Evolutionary conservation across 1,140 invertebrate genomes (phyloP).

Genomic region (Bradynema listronoti): DNA sequence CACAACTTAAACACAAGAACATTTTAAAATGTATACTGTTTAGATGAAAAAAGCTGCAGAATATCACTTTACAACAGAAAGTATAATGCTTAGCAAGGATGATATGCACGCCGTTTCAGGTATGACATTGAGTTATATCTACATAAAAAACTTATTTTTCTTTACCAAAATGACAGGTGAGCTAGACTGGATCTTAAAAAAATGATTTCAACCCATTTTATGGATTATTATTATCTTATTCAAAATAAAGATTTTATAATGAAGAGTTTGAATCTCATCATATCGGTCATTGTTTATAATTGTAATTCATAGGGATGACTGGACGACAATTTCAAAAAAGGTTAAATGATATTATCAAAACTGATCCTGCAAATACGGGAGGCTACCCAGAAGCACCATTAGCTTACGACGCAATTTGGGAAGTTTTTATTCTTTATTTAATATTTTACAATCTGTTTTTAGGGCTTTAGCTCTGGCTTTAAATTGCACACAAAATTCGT

Average conservation of each 20-base stretch:
- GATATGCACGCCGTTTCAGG: slow-evolving; percentile 45
- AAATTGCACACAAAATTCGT: slow-evolving; percentile 73
- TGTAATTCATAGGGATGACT: slow-evolving; percentile 42
- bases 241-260: too few species aligned
- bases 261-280: too few species aligned
- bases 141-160: too few species aligned
- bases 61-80: slow-evolving; percentile 94
- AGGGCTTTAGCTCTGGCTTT: slow-evolving; percentile 67
- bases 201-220: slow-evolving; percentile 10
- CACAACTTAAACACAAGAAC: too few species aligned
- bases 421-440: neutral
- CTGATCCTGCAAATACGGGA: slow-evolving; percentile 56
- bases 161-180: too few species aligned
- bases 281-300: too few species aligned
- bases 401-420: too few species aligned
- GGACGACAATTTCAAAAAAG: slow-evolving; percentile 47
- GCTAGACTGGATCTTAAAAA: too few species aligned
- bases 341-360: slow-evolving; percentile 40
- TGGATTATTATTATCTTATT: neutral
- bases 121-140: too few species aligned
- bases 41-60: slow-evolving; percentile 73
- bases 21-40: too few species aligned
- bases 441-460: neutral
- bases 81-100: slow-evolving; percentile 72
- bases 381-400: too few species aligned